These are phyloP conservation scores for Crocidura indochinensis DNA, from an alignment of 2,797 vertebrate species.

Conservation along the genomic window DNA sequence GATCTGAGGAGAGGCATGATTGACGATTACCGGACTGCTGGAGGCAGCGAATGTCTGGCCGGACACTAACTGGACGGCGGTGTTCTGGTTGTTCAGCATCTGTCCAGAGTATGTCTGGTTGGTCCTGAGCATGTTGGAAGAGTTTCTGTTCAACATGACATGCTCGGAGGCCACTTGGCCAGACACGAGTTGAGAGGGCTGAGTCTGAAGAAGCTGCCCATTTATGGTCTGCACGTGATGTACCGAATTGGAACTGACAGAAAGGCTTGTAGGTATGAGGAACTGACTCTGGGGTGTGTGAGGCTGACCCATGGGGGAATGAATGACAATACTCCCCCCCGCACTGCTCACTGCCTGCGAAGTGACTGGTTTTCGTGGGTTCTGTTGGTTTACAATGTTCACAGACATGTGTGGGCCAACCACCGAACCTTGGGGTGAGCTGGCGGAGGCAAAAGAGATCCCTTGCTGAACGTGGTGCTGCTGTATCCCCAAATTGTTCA, in stretches of 20 bases:
- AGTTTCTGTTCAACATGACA: constrained; percentile 91
- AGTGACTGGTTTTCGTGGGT: constrained; percentile 89
- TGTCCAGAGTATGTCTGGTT: constrained; percentile 93
- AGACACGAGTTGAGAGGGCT: constrained; percentile 90
- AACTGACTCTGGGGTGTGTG: constrained; percentile 95
- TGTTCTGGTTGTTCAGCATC: constrained; percentile 94
- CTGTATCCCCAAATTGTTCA: constrained; percentile 95
- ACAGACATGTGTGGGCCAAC: constrained; percentile 92
- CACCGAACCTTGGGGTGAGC: constrained; percentile 92
- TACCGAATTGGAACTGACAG: constrained; percentile 93
- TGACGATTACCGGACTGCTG: constrained; percentile 96
- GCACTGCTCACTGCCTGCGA: constrained; percentile 91
- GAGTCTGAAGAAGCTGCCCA: constrained; percentile 93
- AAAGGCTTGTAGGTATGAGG: constrained; percentile 94
- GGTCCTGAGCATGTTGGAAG: constrained; percentile 91
- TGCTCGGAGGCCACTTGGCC: constrained; percentile 91
- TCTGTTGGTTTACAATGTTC: constrained; percentile 92
- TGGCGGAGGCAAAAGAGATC: constrained; percentile 93
- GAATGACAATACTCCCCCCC: constrained; percentile 94
- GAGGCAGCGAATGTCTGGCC: constrained; percentile 94
- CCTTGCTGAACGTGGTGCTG: constrained; percentile 92
- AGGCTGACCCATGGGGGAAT: constrained; percentile 95
- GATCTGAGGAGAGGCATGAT: constrained; percentile 93
- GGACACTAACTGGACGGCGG: constrained; percentile 95
- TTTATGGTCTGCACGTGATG: constrained; percentile 95